A percentile compares a stretch with the other conserved stretches of the same genome.
phyloP scores from a whole-genome alignment of 2,113 vertebrate genomes.

The Eulemur macaco region DNA sequence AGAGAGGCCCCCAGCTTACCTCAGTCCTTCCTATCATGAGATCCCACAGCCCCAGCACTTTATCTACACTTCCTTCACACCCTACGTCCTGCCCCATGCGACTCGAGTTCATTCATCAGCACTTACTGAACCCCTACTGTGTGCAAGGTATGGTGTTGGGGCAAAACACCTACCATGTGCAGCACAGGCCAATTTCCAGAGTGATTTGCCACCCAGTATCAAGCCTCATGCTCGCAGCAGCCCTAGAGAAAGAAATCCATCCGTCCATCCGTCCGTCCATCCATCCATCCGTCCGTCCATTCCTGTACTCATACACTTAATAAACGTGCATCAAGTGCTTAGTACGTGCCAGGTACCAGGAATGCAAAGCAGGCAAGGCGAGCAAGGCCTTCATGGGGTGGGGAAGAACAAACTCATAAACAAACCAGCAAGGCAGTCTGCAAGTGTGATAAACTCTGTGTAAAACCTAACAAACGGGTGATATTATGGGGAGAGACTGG shows the following conservation, averaged over 20 bases:
- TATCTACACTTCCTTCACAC: neutral
- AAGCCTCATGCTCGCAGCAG: neutral
- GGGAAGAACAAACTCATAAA: neutral
- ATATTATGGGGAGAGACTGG: fast-evolving
- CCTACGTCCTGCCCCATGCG: neutral
- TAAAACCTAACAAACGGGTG: neutral
- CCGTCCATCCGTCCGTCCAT: too few species aligned
- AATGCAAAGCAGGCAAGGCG: neutral
- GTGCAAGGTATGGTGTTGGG: neutral
- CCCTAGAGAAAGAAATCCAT: neutral
- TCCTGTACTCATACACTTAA: neutral
- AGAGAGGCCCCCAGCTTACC: neutral
- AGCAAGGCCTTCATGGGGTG: fast-evolving
- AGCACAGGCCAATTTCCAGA: neutral
- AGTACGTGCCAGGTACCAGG: neutral
- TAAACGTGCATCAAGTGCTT: neutral
- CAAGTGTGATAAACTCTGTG: neutral
- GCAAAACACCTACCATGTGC: neutral
- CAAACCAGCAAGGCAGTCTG: neutral
- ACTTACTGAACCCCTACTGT: neutral
- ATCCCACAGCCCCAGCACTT: neutral
- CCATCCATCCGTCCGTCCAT: too few species aligned
- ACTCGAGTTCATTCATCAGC: neutral
- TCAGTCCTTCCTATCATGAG: neutral
- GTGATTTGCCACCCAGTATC: neutral